Base-by-base conservation (phyloP, 2,113 vertebrate species). In the Misgurnus mizolepis region DNA sequence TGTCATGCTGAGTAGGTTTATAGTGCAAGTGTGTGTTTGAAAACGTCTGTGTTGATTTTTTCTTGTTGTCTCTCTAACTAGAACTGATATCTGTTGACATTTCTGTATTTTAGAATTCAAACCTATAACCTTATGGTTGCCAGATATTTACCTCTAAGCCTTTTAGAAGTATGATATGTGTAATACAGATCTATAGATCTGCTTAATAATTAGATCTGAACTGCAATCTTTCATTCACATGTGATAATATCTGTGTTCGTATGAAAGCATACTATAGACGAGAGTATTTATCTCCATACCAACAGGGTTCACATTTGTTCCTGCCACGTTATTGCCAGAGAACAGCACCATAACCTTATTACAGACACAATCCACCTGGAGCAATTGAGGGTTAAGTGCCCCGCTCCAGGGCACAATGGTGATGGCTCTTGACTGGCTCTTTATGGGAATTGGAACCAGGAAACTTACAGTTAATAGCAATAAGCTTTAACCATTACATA, bases 1-100 rank as follows among this genome's bases (percentile, higher is more conserved):
- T 83, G 81, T 87, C 58, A 18, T 82, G 82, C 78, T 50, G 84
- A 82, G 69, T 84, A 82, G 82, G 79, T 68, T 80, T n/a, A 40
- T 67, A 85, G 60, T 76, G 68, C 83, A 58, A 78, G 72, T 85
- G 75, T 84, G 80, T 83, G 77, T 85, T 80, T 56, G 43, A 69
- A 53, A 75, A 53, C 76, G 49, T 85, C 58, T 67, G 68, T 82
- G 64, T 84, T 83, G 55, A 18, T 67, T 60, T 77, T 76, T 84
- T 50, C 58, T 68, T 72, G 70, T 84, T 81, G 74, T 76, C 55
- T 58, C 17, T 58, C 55, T 58, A 58, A 58, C 12, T 56, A 56
- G 53, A 17, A 56, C 53, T 58, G 6, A 58, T 14, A 18, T 5
- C 17, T 56, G 55, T 6, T 56, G 49, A 39, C 49, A n/a, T 55